A percentile compares a stretch with the other conserved stretches of the same genome.
Conservation (phyloP, 2,113 vertebrate genomes). For the Eulemur macaco region DNA sequence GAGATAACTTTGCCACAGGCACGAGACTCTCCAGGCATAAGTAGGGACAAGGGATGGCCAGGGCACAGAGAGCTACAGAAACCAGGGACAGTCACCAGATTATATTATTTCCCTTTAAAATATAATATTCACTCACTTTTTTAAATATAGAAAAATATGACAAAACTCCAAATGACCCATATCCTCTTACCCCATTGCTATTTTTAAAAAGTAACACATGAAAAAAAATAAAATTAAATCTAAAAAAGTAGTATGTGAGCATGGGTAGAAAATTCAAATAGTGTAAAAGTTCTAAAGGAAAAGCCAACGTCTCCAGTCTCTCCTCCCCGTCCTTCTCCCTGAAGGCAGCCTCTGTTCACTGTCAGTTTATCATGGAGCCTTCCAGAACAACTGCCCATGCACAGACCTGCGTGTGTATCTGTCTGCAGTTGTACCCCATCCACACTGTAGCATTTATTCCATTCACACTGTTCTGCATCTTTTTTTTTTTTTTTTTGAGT, state of each 20-base stretch:
- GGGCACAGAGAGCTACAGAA: neutral
- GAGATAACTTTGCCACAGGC: neutral
- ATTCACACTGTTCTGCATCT: neutral
- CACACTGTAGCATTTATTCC: neutral
- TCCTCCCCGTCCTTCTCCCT: neutral
- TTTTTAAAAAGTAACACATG: conserved; percentile 12
- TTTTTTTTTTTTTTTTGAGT: neutral
- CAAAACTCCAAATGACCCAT: neutral
- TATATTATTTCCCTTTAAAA: neutral
- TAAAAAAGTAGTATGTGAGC: neutral
- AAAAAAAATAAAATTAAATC: conserved; percentile 31
- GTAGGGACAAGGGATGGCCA: neutral
- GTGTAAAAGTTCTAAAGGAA: neutral
- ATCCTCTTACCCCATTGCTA: neutral
- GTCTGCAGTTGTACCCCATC: neutral
- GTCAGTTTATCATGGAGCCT: neutral
- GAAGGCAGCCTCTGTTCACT: neutral
- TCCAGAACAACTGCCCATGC: neutral
- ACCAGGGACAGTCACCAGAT: neutral
- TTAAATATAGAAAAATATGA: neutral
- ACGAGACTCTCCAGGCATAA: neutral
- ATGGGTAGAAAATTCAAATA: neutral
- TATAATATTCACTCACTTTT: neutral
- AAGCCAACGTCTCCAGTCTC: neutral
- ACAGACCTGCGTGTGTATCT: neutral